phyloP scores from a whole-genome alignment of 2,888 invertebrate species.

The Troides oblongomaculatus region DNA sequence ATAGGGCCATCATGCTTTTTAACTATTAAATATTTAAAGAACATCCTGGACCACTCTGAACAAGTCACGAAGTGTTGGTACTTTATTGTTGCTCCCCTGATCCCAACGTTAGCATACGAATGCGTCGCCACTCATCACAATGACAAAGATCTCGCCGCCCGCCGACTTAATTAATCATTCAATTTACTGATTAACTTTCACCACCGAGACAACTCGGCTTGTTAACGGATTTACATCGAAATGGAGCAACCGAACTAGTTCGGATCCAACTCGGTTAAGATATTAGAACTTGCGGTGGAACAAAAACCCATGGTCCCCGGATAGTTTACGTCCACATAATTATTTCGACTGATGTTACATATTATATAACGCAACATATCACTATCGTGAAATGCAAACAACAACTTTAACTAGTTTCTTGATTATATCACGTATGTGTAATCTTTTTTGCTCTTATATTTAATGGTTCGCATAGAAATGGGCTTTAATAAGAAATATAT shows the following conservation, averaged over 20 bases:
- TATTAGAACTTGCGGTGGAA: constrained; percentile 29
- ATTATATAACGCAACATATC: background rate
- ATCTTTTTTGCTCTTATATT: background rate
- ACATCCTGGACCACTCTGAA: background rate
- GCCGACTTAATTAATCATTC: constrained; percentile 75
- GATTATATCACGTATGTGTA: background rate
- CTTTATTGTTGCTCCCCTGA: constrained; percentile 31
- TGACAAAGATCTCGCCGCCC: constrained; percentile 67
- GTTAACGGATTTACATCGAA: constrained; percentile 68
- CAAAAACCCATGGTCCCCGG: constrained; percentile 17
- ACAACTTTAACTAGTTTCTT: background rate
- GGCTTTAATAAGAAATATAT: background rate
- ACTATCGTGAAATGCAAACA: background rate
- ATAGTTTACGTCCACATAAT: constrained; percentile 4
- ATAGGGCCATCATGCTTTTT: too few relatives aligned
- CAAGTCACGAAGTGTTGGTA: constrained; percentile 3
- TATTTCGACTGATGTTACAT: background rate
- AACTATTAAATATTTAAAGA: too few relatives aligned
- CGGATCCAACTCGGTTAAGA: constrained; percentile 38
- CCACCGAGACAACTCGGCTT: constrained; percentile 57
- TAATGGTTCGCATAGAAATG: background rate
- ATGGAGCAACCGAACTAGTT: constrained; percentile 57
- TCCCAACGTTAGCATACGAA: constrained; percentile 56
- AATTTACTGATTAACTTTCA: constrained; percentile 70
- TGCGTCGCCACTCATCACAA: constrained; percentile 64